Evolutionary conservation across 2,113 vertebrate genomes (phyloP).

Genomic region (Hystrix brachyura): DNA sequence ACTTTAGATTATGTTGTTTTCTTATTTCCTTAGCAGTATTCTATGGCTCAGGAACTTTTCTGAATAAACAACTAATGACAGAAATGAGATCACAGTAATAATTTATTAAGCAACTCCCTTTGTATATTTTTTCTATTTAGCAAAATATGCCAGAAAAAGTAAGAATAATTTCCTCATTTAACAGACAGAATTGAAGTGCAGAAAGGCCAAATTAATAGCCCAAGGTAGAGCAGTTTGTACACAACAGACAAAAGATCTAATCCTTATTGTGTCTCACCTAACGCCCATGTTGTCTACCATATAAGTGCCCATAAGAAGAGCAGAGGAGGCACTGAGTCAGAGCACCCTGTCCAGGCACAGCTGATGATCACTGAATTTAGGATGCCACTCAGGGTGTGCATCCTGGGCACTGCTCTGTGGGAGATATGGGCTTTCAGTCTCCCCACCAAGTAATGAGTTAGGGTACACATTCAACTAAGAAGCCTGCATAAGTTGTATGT

Average conservation of each 20-base stretch:
- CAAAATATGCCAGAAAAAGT: neutral
- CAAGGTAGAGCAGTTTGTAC: neutral
- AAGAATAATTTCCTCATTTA: neutral
- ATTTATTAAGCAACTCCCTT: neutral
- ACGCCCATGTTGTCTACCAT: neutral
- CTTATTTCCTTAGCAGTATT: neutral
- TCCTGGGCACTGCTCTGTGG: too few species aligned
- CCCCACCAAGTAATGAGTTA: neutral
- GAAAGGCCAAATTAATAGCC: neutral
- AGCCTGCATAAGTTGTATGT: neutral
- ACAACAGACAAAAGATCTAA: neutral
- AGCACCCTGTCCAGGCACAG: neutral
- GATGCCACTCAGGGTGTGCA: neutral
- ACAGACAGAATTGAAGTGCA: neutral
- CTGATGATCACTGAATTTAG: neutral
- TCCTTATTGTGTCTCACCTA: neutral
- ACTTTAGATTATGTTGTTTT: neutral
- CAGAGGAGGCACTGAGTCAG: neutral
- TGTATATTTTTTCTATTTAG: conserved; percentile 2
- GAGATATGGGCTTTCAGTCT: neutral
- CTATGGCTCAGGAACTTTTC: neutral
- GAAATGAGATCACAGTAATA: neutral
- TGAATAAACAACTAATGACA: neutral
- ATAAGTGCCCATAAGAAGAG: neutral
- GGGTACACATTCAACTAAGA: neutral